A percentile compares a stretch with the other conserved stretches of the same genome.
Conservation (phyloP, 2,797 vertebrate species). For the Pipistrellus pipistrellus region DNA sequence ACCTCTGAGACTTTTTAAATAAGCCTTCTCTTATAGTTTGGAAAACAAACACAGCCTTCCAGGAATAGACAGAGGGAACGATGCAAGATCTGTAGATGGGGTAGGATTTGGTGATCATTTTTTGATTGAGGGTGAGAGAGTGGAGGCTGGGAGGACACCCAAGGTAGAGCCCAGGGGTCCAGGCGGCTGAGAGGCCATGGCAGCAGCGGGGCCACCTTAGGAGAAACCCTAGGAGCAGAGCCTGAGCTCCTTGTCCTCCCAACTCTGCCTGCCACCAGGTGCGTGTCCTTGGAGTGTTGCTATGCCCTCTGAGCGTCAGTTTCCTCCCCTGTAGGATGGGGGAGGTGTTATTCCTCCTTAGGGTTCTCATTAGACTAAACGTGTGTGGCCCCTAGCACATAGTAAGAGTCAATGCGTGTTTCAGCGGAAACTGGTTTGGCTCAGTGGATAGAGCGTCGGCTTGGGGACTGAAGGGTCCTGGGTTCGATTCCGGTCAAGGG, state of each 20-base stretch:
- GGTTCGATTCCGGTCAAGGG: too few relatives aligned
- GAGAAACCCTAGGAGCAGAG: background rate
- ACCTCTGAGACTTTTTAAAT: background rate
- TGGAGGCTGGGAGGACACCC: background rate
- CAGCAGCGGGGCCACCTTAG: background rate
- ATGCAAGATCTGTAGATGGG: background rate
- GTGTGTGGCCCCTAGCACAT: too few relatives aligned
- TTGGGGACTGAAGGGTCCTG: too few relatives aligned
- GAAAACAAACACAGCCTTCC: background rate
- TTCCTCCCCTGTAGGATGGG: constrained; percentile 47
- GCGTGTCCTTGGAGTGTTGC: background rate
- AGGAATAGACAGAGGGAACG: background rate
- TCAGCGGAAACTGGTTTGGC: background rate
- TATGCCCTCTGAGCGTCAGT: background rate
- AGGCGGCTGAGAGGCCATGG: background rate
- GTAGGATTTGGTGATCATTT: background rate
- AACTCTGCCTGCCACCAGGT: background rate
- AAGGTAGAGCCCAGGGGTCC: background rate
- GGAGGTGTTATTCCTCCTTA: background rate
- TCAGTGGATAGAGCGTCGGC: too few relatives aligned
- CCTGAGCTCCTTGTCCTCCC: background rate
- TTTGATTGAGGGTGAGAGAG: background rate
- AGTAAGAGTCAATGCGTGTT: background rate
- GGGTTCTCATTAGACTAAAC: constrained; percentile 35
- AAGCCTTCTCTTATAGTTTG: background rate